Evolutionary conservation across 2,888 invertebrate species (phyloP), one percentile per base, ranked within the genome.

Genomic region (Taenaris catops): DNA sequence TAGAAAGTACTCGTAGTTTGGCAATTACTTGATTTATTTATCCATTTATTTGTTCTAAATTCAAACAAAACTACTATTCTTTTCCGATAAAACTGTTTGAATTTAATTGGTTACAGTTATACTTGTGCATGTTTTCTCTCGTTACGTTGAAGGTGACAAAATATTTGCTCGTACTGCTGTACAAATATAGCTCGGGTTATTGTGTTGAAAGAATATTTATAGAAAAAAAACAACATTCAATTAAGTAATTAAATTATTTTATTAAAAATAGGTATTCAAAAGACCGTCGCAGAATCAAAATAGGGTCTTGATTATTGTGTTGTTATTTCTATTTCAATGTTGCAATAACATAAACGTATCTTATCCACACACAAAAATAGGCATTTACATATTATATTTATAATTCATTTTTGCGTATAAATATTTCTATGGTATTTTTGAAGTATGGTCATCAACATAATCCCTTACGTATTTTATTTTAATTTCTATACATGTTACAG

Each of bases 191-290:
- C n/a, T 16, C 1, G 4, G 5, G 3, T 16, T 16, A 8, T 19
- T n/a, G 8, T 7, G 5, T 18, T n/a, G 17, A 18, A 27, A 27
- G 9, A 18, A 25, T 21, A n/a, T 6, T 2, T n/a, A n/a, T n/a
- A n/a, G 26, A 62, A 61, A 55, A 46, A 61, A 67, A 70, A 41
- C 33, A 33, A 4, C 24, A 45, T 58, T 58, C 14, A 37, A 23
- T n/a, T 38, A 38, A 64, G 61, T 72, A 63, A 58, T 80, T 67
- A 70, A 65, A 63, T 79, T 66, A 72, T 80, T 83, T 81, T 81
- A 79, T 79, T 81, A 72, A 81, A 74, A 84, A 84, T 83, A 81
- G 67, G 69, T 76, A 66, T 75, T 68, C 69, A 73, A n/a, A 69
- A 75, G 75, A 75, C 67, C 69, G 68, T 72, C 74, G 79, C 71